A percentile compares a stretch with the other conserved stretches of the same genome.
Conservation (phyloP, 35 echinoderm and acorn worm species). For the Ophiothrix spiculata region DNA sequence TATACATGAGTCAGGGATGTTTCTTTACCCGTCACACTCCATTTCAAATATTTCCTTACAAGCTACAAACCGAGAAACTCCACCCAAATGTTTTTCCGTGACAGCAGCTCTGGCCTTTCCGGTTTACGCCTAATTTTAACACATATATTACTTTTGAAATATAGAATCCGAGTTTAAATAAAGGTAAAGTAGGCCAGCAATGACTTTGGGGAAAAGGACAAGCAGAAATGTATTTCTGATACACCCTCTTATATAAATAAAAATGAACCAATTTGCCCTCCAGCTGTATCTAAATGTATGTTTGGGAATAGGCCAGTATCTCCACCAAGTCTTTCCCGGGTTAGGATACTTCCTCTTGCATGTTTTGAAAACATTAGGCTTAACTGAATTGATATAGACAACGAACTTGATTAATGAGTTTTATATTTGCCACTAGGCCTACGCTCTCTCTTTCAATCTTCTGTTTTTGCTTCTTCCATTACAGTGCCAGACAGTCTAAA, state of each 20-base stretch:
- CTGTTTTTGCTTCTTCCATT: no score
- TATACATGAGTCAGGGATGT: not conserved
- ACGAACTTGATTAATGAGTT: no score
- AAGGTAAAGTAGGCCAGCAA: not conserved
- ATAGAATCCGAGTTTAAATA: not conserved
- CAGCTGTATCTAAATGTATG: not conserved
- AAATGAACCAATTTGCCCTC: not conserved
- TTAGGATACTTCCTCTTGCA: no score
- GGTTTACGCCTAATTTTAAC: conserved; percentile 1
- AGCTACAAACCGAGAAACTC: conserved; percentile 11
- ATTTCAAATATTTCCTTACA: not conserved
- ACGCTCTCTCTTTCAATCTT: no score
- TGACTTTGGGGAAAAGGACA: not conserved
- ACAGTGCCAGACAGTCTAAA: no score
- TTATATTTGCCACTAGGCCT: no score
- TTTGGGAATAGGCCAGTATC: no score
- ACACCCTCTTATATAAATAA: conserved; percentile 2
- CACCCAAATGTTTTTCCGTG: conserved; percentile 1
- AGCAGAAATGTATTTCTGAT: not conserved
- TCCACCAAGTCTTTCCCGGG: no score
- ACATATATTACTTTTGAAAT: not conserved
- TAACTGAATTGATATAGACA: no score
- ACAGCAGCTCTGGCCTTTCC: conserved; percentile 1
- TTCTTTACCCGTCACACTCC: conserved; percentile 3
- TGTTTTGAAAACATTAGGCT: no score